Conservation (phyloP, 2,888 invertebrate species). For the Slavum lentiscoides region DNA sequence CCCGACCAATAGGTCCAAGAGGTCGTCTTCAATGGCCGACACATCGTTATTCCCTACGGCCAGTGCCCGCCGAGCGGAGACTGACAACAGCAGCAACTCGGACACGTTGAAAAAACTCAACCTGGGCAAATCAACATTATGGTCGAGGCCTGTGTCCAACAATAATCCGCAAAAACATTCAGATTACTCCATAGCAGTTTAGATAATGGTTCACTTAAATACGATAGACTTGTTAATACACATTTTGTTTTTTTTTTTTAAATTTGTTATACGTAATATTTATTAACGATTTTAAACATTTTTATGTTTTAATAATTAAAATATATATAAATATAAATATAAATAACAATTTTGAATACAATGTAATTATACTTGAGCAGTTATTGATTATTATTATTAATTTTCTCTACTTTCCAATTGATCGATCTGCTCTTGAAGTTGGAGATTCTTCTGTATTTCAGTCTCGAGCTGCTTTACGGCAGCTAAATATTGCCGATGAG, state of each 20-base stretch:
- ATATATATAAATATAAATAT: slow-evolving; percentile 31
- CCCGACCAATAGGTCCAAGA: slow-evolving; percentile 59
- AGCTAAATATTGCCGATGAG: slow-evolving; percentile 75
- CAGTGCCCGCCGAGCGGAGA: slow-evolving; percentile 70
- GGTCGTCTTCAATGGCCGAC: slow-evolving; percentile 58
- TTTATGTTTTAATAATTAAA: slow-evolving; percentile 44
- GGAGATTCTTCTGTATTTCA: slow-evolving; percentile 68
- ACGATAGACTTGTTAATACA: slow-evolving; percentile 35
- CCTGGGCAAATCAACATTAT: slow-evolving; percentile 71
- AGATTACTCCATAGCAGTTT: slow-evolving; percentile 76
- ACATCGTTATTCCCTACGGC: slow-evolving; percentile 59
- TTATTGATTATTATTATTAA: background rate
- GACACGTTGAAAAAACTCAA: slow-evolving; percentile 75
- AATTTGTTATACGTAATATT: slow-evolving; percentile 43
- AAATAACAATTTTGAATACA: slow-evolving; percentile 31
- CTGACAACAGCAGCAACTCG: slow-evolving; percentile 64
- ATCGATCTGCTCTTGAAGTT: slow-evolving; percentile 47
- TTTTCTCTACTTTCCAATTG: slow-evolving; percentile 2
- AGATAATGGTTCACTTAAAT: slow-evolving; percentile 56
- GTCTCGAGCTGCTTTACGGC: slow-evolving; percentile 77
- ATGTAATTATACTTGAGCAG: slow-evolving; percentile 6
- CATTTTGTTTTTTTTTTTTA: slow-evolving; percentile 26
- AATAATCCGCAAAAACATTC: slow-evolving; percentile 65
- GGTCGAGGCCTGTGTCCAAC: slow-evolving; percentile 64
- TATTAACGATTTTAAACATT: slow-evolving; percentile 46